Conservation (phyloP, 2,113 vertebrate species). For the Ciconia boyciana region DNA sequence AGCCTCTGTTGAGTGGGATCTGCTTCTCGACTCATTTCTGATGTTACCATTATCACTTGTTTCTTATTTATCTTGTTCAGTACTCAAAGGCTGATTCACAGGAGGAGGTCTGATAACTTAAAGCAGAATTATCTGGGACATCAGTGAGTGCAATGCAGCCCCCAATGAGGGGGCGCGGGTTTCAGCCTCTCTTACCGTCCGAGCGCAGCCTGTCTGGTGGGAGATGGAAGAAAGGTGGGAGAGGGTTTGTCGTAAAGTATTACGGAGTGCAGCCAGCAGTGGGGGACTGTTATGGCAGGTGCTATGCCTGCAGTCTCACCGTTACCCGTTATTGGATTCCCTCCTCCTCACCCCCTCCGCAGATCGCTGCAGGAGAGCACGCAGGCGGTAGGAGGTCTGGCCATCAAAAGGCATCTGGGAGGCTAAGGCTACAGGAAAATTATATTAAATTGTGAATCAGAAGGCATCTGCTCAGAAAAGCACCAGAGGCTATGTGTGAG, state of each 20-base stretch:
- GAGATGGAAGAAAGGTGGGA: not conserved
- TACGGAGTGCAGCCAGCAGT: not conserved
- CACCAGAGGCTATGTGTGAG: not conserved
- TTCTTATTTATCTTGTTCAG: not conserved
- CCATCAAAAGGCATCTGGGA: not conserved
- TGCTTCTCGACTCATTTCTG: not conserved
- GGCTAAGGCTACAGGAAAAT: not conserved
- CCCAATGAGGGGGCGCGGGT: accelerated
- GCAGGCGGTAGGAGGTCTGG: not conserved
- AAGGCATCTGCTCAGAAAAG: not conserved
- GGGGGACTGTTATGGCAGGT: not conserved
- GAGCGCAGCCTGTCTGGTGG: not conserved
- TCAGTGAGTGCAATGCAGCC: not conserved
- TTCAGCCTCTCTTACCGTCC: not conserved
- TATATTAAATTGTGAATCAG: not conserved
- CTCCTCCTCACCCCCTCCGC: not conserved
- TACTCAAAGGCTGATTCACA: not conserved
- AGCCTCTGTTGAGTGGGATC: not conserved
- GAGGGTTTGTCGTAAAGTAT: not conserved
- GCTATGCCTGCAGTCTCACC: not conserved
- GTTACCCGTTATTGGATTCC: not conserved
- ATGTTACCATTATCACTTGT: not conserved
- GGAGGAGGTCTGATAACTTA: not conserved
- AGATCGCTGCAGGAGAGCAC: accelerated
- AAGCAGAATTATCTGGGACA: not conserved